phyloP scores from a whole-genome alignment of 2,888 invertebrate species.

The Physocephala rufipes region DNA sequence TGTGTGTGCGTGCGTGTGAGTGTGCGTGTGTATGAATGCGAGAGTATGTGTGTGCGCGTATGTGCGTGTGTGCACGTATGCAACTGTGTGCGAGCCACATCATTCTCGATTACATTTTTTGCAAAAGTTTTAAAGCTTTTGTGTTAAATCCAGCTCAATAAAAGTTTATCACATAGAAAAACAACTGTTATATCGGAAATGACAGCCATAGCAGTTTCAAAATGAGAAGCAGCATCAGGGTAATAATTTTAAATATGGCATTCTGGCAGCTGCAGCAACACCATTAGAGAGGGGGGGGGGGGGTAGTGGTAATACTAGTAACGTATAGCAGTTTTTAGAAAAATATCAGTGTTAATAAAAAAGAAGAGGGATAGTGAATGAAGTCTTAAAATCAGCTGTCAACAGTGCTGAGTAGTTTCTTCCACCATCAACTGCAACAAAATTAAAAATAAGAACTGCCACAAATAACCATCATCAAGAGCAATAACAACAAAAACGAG shows the following conservation, averaged over 20 bases:
- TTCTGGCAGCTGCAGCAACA: not conserved
- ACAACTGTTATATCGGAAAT: conserved; percentile 31
- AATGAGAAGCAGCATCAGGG: too few species aligned
- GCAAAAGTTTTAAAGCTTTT: conserved; percentile 19
- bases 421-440: not conserved
- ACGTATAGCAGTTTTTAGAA: not conserved
- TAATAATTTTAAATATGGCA: too few species aligned
- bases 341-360: not conserved
- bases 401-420: conserved; percentile 15
- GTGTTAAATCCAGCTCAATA: conserved; percentile 49
- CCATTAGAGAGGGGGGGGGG: too few species aligned
- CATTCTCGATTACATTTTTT: too few species aligned
- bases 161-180: conserved; percentile 62
- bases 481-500: conserved; percentile 36
- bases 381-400: conserved; percentile 16
- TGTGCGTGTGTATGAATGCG: not conserved
- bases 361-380: not conserved
- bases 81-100: too few species aligned
- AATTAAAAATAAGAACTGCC: too few species aligned
- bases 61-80: conserved; percentile 1
- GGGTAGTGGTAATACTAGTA: too few species aligned
- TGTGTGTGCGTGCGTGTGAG: not conserved
- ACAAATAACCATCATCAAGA: conserved; percentile 19
- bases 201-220: conserved; percentile 12
- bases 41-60: too few species aligned